A percentile compares a stretch with the other conserved stretches of the same genome.
Conservation (phyloP, 1,140 invertebrate species). For the Glomeris maerens region DNA sequence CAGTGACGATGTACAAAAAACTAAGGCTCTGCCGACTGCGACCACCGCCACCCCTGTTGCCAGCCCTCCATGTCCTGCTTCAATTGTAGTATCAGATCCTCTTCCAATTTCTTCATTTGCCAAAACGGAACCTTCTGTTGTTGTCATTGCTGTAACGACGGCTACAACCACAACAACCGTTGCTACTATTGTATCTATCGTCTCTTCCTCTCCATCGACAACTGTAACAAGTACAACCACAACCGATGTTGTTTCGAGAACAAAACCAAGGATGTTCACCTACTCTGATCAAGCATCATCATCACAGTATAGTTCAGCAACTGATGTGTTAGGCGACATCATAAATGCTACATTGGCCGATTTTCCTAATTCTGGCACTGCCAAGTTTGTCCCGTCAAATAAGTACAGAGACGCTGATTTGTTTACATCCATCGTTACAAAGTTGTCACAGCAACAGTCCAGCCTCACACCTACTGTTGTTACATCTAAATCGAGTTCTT, state of each 20-base stretch:
- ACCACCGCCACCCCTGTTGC: background rate
- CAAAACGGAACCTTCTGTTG: background rate
- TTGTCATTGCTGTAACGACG: background rate
- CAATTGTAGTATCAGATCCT: background rate
- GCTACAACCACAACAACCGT: background rate
- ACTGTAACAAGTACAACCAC: background rate
- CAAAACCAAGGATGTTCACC: background rate
- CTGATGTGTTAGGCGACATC: constrained; percentile 17
- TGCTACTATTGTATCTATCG: background rate
- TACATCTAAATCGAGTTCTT: background rate
- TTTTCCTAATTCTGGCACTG: constrained; percentile 17
- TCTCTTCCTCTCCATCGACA: background rate
- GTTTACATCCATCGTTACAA: background rate
- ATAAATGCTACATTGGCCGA: constrained; percentile 20
- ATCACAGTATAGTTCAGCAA: constrained; percentile 6
- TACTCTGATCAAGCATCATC: background rate
- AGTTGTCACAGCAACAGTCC: background rate
- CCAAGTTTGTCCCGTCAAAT: background rate
- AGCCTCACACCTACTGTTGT: background rate
- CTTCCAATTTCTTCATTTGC: background rate
- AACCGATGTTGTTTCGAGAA: background rate
- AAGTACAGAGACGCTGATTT: background rate
- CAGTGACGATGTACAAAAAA: background rate
- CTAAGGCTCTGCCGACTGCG: background rate
- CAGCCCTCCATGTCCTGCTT: background rate